Conservation (phyloP, 2,113 vertebrate species). For the Nycticebus coucang region DNA sequence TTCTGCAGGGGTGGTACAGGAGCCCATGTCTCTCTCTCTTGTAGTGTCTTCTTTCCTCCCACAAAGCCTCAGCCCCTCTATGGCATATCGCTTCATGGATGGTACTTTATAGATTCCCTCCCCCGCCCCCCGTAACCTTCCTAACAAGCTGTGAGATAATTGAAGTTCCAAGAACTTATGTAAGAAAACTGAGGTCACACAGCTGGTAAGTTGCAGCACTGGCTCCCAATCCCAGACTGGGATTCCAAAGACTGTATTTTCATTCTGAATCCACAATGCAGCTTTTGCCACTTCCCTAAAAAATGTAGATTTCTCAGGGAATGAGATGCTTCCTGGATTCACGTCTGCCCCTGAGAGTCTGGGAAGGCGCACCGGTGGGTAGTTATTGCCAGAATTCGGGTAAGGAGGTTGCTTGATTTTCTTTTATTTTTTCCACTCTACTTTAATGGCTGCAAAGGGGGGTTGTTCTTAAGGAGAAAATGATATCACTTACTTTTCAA, state of each 20-base stretch:
- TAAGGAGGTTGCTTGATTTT: background rate
- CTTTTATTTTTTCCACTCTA: too few relatives aligned
- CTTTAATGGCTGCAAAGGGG: too few relatives aligned
- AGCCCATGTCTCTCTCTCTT: background rate
- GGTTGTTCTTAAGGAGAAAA: background rate
- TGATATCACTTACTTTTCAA: constrained; percentile 90
- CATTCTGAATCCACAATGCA: background rate
- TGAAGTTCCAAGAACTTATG: background rate
- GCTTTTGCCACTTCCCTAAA: background rate
- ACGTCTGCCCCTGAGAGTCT: background rate
- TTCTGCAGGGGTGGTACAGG: too few relatives aligned
- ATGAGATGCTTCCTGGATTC: background rate
- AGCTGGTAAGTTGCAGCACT: background rate
- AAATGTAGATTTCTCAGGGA: background rate
- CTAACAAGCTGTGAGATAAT: background rate
- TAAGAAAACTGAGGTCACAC: background rate
- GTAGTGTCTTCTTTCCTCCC: background rate
- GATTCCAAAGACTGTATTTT: background rate
- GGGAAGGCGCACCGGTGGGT: background rate
- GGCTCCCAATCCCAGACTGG: background rate
- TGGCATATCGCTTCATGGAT: background rate
- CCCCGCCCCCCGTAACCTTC: background rate
- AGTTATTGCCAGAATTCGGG: background rate
- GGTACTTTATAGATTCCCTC: background rate
- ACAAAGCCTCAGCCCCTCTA: background rate